Base-by-base conservation (phyloP, 2,888 invertebrate genomes). In the Diarsia dahlii region DNA sequence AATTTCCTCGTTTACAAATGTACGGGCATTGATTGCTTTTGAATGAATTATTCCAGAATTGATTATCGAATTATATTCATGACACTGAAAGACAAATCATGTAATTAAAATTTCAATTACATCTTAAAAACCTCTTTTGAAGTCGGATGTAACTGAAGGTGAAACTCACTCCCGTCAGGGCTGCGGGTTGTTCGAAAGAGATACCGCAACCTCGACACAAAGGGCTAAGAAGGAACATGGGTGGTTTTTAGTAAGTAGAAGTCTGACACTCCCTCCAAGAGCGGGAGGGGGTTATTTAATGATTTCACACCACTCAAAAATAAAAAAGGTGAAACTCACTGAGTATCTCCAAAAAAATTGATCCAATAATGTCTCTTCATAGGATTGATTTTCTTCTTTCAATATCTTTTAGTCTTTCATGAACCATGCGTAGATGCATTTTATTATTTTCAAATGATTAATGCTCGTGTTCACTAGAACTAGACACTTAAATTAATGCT, bases 361-460 rank as follows among this genome's bases (percentile, higher is more conserved):
- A 15, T 8, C 6, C 15, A 15, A 8, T 28, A 20, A 15, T 23
- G n/a, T 56, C 9, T 18, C 52, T 75, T 64, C 23, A 10, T 70
- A 66, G 23, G 48, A 60, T 73, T 67, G 6, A 8, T 67, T 81
- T 84, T 71, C 71, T 81, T 80, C 54, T 74, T 84, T 69, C 50
- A 1, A 60, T 63, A 82, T 80, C 28, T 73, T 76, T 84, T 69
- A 66, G 54, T 73, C 1, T 76, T 71, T 76, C 84, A 84, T 76
- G 73, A 79, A 23, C 64, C 84, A 86, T 86, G 62, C 28, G 68
- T 84, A 83, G 84, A 46, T 13, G 39, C 81, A 81, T 80, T 75
- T 82, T 76, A 82, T 82, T 71, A 65, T 81, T 82, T 84, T 18
- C 34, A 45, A 66, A 74, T 46, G 45, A 28, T 60, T 34, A 46